Base-by-base conservation (phyloP, 2,797 vertebrate genomes). In the Australoheros facetus region DNA sequence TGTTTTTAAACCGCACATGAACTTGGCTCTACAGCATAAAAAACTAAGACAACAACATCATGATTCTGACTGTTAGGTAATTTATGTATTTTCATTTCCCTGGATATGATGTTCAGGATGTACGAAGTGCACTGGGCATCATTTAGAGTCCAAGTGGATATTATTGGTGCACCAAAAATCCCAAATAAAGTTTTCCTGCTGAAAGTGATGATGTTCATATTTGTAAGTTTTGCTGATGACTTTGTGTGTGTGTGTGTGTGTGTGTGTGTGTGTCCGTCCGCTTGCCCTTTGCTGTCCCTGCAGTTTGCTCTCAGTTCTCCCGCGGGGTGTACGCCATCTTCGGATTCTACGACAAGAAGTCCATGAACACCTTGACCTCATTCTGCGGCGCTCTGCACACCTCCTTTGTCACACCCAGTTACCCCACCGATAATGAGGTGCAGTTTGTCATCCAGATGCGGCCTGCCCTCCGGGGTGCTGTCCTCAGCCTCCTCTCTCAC, bases 361-460 rank as follows among this genome's bases (percentile, higher is more conserved):
- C 98, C 75, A 99, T 99, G 98, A 99, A 99, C 94, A 99, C 98
- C 7, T 93, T 99, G 95, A 99, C 98, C 1, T 99, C 98, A 0
- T 99, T 99, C 95, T 99, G 98, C 56, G 98, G 98, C 4, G 98
- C 98, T 1, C 96, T 99, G 79, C 98, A 99, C 93, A 99, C 98
- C 0, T 99, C 98, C 87, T 99, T 99, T 77, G 95, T 99, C 94
- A 99, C 98, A 0, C 98, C 98, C 75, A 99, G 98, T 93, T 99
- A 98, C 91, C 98, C 98, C 53, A 98, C 97, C 1, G 98, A 99
- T 78, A 98, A 97, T 42, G 97, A 99, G 85, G 97, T 99, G 91
- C 98, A 99, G 96, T 99, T 99, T 54, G 98, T 99, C 94, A 99
- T 99, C 93, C 98, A 99, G 95, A 99, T 99, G 98, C 95, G 98